These are phyloP conservation scores for Drosophila pallidifrons DNA, from an alignment of 1,140 invertebrate species.

Conservation along the genomic window DNA sequence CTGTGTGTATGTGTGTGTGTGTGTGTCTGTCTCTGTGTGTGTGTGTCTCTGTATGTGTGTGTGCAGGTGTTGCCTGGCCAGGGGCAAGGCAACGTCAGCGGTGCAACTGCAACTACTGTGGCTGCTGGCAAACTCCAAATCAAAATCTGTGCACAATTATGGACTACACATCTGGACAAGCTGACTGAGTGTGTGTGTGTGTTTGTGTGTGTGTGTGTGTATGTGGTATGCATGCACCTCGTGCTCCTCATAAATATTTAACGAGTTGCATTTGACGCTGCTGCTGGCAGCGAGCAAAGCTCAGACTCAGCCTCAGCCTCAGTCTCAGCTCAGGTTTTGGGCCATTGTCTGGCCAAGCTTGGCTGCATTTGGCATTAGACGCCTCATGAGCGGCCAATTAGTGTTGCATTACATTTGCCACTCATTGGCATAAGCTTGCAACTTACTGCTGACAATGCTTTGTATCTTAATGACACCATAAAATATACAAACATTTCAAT, in stretches of 20 bases:
- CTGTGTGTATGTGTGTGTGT: neutral
- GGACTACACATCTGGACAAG: slow-evolving; percentile 75
- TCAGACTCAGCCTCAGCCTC: too few relatives aligned
- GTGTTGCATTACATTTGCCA: slow-evolving; percentile 80
- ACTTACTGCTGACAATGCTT: slow-evolving; percentile 34
- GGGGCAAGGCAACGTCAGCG: slow-evolving; percentile 67
- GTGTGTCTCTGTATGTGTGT: slow-evolving; percentile 5
- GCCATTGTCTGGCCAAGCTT: slow-evolving; percentile 51
- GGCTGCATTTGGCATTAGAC: slow-evolving; percentile 73
- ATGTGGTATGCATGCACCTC: slow-evolving; percentile 61
- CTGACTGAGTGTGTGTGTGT: slow-evolving; percentile 22
- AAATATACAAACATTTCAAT: slow-evolving; percentile 48
- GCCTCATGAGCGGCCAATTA: slow-evolving; percentile 81
- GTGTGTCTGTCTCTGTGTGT: slow-evolving; percentile 12
- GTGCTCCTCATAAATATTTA: slow-evolving; percentile 82
- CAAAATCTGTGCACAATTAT: slow-evolving; percentile 82
- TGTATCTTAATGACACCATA: slow-evolving; percentile 43
- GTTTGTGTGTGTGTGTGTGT: slow-evolving; percentile 29
- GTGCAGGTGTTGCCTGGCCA: slow-evolving; percentile 51
- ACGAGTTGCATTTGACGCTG: slow-evolving; percentile 74
- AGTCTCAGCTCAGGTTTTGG: neutral
- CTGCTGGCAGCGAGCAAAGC: slow-evolving; percentile 24
- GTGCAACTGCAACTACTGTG: slow-evolving; percentile 14
- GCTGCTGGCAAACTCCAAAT: slow-evolving; percentile 62
- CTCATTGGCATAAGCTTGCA: slow-evolving; percentile 52